Evolutionary conservation across 2,113 vertebrate species (phyloP), one percentile per base, ranked within the genome.

Genomic region (Tricholaema leucomelas): DNA sequence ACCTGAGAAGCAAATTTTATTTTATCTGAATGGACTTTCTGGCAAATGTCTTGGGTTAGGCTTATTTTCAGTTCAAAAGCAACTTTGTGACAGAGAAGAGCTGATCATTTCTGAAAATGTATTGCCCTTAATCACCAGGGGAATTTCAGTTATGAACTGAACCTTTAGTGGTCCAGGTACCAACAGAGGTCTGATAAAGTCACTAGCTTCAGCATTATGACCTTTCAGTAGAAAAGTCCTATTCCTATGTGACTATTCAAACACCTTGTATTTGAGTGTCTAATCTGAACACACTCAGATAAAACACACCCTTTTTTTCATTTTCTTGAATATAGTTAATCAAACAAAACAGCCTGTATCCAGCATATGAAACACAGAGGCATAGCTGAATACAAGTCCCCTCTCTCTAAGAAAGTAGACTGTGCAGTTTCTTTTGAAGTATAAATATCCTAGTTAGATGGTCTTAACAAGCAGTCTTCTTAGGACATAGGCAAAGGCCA

Each of bases 381-480:
- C 40, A n/a, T 31, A 64, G 5, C 5, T 56, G 14, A 77, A 80
- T 84, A 58, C 4, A 56, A 85, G 7, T 13, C 40, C 3, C 66
- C 7, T 40, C 15, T 40, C 15, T 63, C 73, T 10, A 28, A 54
- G 61, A 35, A 70, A 2, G 5, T 44, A 48, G 7, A 40, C 42
- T 59, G 40, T 69, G 5, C 16, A 56, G 9, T 42, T 16, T 90
- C 12, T 72, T 78, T 40, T 44, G 3, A 89, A 83, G 15, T 3
- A 73, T 56, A 91, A 75, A 30, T 60, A 67, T 61, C 35, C 12
- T 88, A 91, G 82, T 71, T 89, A 80, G n/a, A 52, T 35, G 55
- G 16, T 64, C 60, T 78, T 90, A 63, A 76, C 25, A 28, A 93
- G 5, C 2, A 31, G 11, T 12, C 16, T 6, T 73, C 28, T 78